These are phyloP conservation scores for Drosophila orosa DNA, from an alignment of 1,140 invertebrate species.

Conservation along the genomic window DNA sequence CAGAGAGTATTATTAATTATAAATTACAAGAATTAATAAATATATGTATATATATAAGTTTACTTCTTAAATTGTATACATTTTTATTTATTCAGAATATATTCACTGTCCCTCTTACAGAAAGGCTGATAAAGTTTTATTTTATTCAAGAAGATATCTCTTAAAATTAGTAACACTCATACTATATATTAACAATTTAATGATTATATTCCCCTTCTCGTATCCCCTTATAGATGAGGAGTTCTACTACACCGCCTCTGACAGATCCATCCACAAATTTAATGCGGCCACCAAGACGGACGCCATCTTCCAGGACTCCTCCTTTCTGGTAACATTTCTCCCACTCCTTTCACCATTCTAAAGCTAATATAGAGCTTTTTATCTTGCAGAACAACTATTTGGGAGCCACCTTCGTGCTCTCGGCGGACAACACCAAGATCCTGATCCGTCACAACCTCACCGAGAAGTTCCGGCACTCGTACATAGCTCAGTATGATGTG, in stretches of 20 bases:
- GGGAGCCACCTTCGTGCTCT: constrained; percentile 63
- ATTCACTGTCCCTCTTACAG: not conserved
- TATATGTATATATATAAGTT: no score
- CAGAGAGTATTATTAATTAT: no score
- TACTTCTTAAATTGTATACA: no score
- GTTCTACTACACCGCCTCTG: constrained; percentile 83
- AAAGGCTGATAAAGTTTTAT: not conserved
- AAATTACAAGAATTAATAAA: no score
- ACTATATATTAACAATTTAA: no score
- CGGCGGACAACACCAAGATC: constrained; percentile 73
- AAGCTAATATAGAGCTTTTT: accelerated
- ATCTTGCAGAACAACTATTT: constrained; percentile 58
- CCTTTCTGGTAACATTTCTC: constrained; percentile 83
- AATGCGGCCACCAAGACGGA: constrained; percentile 83
- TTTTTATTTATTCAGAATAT: no score
- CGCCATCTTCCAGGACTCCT: constrained; percentile 72
- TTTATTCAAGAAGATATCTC: not conserved
- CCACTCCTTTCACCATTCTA: constrained; percentile 30
- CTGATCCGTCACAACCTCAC: constrained; percentile 73
- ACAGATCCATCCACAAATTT: constrained; percentile 85
- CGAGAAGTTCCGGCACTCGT: constrained; percentile 74
- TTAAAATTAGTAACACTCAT: no score
- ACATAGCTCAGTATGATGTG: constrained; percentile 79
- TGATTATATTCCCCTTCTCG: not conserved
- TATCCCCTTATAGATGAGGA: constrained; percentile 79